A percentile compares a stretch with the other conserved stretches of the same genome.
Evolutionary conservation across 2,888 invertebrate genomes (phyloP).

Genomic region (Melieria crassipennis): DNA sequence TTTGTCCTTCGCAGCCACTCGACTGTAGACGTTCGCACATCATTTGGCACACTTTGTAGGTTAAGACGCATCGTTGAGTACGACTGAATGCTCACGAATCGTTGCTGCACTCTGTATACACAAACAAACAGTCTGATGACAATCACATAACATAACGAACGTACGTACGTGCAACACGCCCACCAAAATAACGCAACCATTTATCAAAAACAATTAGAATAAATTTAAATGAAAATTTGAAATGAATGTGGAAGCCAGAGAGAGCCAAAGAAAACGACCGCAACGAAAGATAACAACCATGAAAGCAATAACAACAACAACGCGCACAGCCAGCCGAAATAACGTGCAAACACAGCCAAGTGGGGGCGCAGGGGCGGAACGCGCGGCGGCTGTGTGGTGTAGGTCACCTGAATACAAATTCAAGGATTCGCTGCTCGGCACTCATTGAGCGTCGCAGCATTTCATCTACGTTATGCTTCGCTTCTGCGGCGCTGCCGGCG

Average conservation of each 20-base stretch:
- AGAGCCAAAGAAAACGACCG: slow-evolving; percentile 9
- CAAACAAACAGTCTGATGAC: too few species aligned
- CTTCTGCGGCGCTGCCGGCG: too few species aligned
- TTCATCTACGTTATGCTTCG: too few species aligned
- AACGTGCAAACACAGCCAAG: neutral
- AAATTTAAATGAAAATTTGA: slow-evolving; percentile 21
- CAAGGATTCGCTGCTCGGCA: slow-evolving; percentile 23
- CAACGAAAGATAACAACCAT: neutral
- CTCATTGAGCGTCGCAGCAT: too few species aligned
- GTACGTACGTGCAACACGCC: slow-evolving; percentile 7
- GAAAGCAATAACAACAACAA: slow-evolving; percentile 3
- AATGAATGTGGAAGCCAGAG: neutral
- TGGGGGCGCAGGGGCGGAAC: neutral
- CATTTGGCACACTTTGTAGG: too few species aligned
- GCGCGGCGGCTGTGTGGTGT: slow-evolving; percentile 7
- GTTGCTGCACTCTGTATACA: too few species aligned
- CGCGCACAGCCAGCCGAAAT: too few species aligned
- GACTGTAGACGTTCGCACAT: too few species aligned
- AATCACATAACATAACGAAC: neutral
- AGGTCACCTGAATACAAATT: slow-evolving; percentile 27
- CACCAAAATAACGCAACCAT: slow-evolving; percentile 21
- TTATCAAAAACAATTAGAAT: slow-evolving; percentile 30
- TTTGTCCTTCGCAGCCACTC: too few species aligned
- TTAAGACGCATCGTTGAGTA: too few species aligned
- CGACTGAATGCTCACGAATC: too few species aligned